Evolutionary conservation across 1,140 invertebrate genomes (phyloP), one percentile per base, ranked within the genome.

Genomic region (Copidosoma floridanum): DNA sequence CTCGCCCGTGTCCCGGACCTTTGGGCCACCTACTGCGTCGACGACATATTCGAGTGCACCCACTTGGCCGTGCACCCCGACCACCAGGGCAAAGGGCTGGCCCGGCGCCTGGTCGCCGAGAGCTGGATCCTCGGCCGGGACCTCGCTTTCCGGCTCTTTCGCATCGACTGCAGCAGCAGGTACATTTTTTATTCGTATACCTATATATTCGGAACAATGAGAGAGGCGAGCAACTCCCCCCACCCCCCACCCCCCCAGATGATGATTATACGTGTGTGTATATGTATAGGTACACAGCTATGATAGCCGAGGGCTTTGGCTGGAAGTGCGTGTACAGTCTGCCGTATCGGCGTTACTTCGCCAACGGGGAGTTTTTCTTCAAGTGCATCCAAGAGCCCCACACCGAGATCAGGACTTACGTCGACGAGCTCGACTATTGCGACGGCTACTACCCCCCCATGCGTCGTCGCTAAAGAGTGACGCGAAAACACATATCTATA

Each of bases 161-260:
- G 77, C 40, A 67, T 81, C 32, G 75, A 82, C 64, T 80, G 81
- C 37, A 78, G 69, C n/a, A 81, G 67, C 69, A 68, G 48, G 70
- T 77, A 40, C 55, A 58, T 44, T 8, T 40, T 23, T 41, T 35
- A 27, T 21, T 20, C 50, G 4, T 40, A 11, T 24, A 8, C 4
- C 41, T 43, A 43, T 3, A 43, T 3, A 21, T 21, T n/a, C n/a
- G n/a, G n/a, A n/a, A n/a, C n/a, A n/a, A n/a, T n/a, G n/a, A n/a
- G n/a, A n/a, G n/a, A n/a, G n/a, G n/a, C n/a, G n/a, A n/a, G n/a
- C n/a, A n/a, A n/a, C n/a, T n/a, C n/a, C n/a, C n/a, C n/a, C n/a
- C n/a, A n/a, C n/a, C n/a, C n/a, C n/a, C n/a, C n/a, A n/a, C n/a
- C n/a, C n/a, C n/a, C n/a, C n/a, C n/a, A 6, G 29, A 32, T 32